Percentiles rank a stretch among this genome's conserved stretches.
These are phyloP conservation scores for Agrenia bidenticulata DNA, from an alignment of 2,888 invertebrate genomes.

Conservation along the genomic window DNA sequence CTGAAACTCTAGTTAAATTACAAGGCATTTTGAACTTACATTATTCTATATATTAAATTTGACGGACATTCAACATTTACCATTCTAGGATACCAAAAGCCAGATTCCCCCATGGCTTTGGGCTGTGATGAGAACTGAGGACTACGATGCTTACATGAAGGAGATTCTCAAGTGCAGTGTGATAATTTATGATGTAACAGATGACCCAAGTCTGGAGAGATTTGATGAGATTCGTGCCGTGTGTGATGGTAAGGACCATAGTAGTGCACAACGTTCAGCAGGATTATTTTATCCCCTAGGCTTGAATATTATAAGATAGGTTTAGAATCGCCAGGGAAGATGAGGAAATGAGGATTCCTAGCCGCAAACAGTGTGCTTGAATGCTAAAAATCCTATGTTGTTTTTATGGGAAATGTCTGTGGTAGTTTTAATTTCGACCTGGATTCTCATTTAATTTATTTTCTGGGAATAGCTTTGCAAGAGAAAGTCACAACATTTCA, in stretches of 20 bases:
- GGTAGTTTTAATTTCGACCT: too few species aligned
- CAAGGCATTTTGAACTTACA: not conserved
- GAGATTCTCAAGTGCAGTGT: conserved; percentile 47
- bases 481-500: conserved; percentile 33
- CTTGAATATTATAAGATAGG: too few species aligned
- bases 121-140: conserved; percentile 45
- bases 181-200: conserved; percentile 47
- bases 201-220: conserved; percentile 37
- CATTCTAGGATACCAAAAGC: conserved; percentile 23
- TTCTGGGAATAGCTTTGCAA: conserved; percentile 23
- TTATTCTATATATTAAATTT: not conserved
- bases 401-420: too few species aligned
- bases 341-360: too few species aligned
- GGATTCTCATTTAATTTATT: not conserved
- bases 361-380: too few species aligned
- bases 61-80: conserved; percentile 8
- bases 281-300: not conserved
- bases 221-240: conserved; percentile 45
- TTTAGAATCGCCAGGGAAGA: too few species aligned
- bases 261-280: not conserved
- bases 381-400: too few species aligned
- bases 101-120: conserved; percentile 43
- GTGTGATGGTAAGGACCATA: conserved; percentile 41
- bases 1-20: not conserved
- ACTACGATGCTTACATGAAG: conserved; percentile 43